Evolutionary conservation across 2,113 vertebrate species (phyloP).

Genomic region (Xiphophorus maculatus): DNA sequence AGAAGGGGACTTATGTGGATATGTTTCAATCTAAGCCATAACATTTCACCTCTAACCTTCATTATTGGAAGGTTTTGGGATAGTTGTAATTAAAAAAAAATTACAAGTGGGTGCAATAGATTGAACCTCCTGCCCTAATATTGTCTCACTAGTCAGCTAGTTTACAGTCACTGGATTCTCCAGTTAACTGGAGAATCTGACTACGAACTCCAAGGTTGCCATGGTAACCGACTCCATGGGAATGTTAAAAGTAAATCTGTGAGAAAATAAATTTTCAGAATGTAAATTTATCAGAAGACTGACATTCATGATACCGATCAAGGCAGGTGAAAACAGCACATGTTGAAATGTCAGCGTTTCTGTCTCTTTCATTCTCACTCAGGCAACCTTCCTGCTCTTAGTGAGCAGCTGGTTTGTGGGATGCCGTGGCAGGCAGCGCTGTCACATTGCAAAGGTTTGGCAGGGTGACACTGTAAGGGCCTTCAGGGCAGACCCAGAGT

Average conservation of each 20-base stretch:
- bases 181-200: slow-evolving; percentile 6
- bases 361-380: slow-evolving; percentile 10
- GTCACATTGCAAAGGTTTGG: slow-evolving; percentile 44
- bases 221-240: slow-evolving; percentile 52
- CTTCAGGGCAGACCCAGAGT: slow-evolving; percentile 34
- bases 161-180: neutral
- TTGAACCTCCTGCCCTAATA: neutral
- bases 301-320: slow-evolving; percentile 19
- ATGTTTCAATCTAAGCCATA: neutral
- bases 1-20: neutral
- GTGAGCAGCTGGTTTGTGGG: slow-evolving; percentile 43
- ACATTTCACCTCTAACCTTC: neutral
- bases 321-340: neutral
- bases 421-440: slow-evolving; percentile 37
- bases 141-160: neutral
- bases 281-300: slow-evolving; percentile 27
- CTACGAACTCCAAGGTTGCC: slow-evolving; percentile 51
- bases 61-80: too few relatives aligned
- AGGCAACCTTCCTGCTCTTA: slow-evolving; percentile 4
- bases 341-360: neutral
- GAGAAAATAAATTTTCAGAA: slow-evolving; percentile 12
- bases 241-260: slow-evolving; percentile 23
- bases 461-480: slow-evolving; percentile 23
- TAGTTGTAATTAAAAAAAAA: too few relatives aligned
- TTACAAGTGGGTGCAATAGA: neutral